Evolutionary conservation across 2,797 vertebrate genomes (phyloP), one percentile per base, ranked within the genome.

Genomic region (Anguilla obscura): DNA sequence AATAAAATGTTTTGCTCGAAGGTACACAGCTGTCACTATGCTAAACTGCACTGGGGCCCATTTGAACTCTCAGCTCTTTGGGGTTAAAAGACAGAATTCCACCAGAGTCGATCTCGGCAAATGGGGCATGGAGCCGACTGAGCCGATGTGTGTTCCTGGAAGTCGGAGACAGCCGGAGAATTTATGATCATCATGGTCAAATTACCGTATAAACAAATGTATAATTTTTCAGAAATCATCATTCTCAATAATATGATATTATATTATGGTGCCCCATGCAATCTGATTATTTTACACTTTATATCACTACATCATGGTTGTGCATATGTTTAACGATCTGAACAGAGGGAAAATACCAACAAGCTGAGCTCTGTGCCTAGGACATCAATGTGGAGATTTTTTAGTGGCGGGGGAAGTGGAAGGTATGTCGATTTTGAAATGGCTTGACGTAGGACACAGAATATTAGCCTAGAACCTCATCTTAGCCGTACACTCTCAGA

Each of bases 381-480:
- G n/a, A 27, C 66, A 27, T 27, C 66, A 7, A 60, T 60, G 58
- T 21, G 58, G 58, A 16, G 58, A 60, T 18, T 60, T 60, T 60
- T 18, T 60, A 60, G 16, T 24, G 58, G 18, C 14, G 21, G 16
- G n/a, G 63, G 24, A n/a, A 9, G 63, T 12, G 6, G 69, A 27
- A n/a, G 9, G 27, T 71, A 71, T 10, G 27, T 30, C n/a, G 33
- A 24, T 87, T 45, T 82, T 82, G 87, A 86, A 88, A 87, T 45
- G n/a, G 80, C 33, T 84, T 87, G 84, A 85, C 27, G 48, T 87
- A 21, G 91, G 89, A 91, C 89, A 91, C 50, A 90, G 89, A 92
- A 89, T 89, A 89, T 80, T 86, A 91, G 86, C 89, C 86, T 88
- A 88, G 87, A 89, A 89, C 88, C 87, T 91, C 92, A 88, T 88